Base-by-base conservation (phyloP, 2,888 invertebrate species). In the Leptinotarsa tumamoca region DNA sequence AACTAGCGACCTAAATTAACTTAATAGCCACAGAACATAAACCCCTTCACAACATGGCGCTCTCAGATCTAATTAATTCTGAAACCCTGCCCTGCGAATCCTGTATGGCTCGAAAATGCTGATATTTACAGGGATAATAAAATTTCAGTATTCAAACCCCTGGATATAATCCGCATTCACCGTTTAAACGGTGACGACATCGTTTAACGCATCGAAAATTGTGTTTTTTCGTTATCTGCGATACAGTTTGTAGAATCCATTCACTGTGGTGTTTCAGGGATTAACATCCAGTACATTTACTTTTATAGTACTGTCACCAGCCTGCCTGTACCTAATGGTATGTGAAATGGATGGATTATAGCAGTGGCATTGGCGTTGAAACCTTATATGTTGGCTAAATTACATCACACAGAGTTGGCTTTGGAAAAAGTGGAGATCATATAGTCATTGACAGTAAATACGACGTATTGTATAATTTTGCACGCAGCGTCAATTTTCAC, bases 291-390 rank as follows among this genome's bases (percentile, higher is more conserved):
- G 81, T 82, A 84, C 84, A 84, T 85, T 85, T 84, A 83, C 81
- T 85, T 84, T 84, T 84, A 85, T 85, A 84, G 81, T 70, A 70
- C 81, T 85, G 85, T 85, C 84, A 84, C 81, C 83, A 83, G 80
- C 79, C 81, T 81, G 82, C 81, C 82, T 82, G 79, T 69, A 78
- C 78, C 82, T 82, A 85, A 85, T 84, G 85, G 82, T 71, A 83
- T 81, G 84, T 84, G 80, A 85, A 85, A 85, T 84, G 84, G 81
- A 83, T 82, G 82, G 83, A 84, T 84, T 83, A 63, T 63, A 63
- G 63, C 18, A 21, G 21, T 21, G 13, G 58, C 58, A 58, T n/a
- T 58, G 58, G n/a, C 63, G 43, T 63, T 33, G 4, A 43, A 43
- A 17, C 43, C 63, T 63, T 43, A 63, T 63, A 63, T 63, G n/a